Evolutionary conservation across 2,888 invertebrate genomes (phyloP).

Genomic region (Tetranychus truncatus): DNA sequence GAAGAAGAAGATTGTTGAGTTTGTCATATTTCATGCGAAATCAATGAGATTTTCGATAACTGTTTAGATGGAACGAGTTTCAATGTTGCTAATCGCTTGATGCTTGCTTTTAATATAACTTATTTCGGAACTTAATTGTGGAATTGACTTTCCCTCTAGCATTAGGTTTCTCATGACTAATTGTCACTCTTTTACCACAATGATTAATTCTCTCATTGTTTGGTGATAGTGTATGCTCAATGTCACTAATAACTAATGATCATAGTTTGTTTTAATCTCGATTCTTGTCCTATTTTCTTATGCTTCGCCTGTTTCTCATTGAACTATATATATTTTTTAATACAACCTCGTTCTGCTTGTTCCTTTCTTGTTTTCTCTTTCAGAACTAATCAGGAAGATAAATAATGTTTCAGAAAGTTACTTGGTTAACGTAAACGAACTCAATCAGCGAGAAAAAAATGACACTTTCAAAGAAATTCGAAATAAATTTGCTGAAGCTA

Average conservation of each 20-base stretch:
- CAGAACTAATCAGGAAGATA: conserved; percentile 56
- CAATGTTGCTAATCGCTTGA: too few relatives aligned
- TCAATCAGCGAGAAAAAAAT: conserved; percentile 8
- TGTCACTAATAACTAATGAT: neutral
- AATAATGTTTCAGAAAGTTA: conserved; percentile 68
- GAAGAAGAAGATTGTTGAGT: too few relatives aligned
- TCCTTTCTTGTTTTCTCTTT: conserved; percentile 18
- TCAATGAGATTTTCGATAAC: neutral
- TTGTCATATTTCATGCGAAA: neutral
- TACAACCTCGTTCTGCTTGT: neutral
- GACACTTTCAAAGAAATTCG: conserved; percentile 65
- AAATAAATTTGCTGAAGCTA: conserved; percentile 78
- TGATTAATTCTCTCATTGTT: too few relatives aligned
- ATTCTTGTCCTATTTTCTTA: neutral
- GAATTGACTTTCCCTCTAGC: too few relatives aligned
- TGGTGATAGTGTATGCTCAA: neutral
- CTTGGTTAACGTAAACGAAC: conserved; percentile 46
- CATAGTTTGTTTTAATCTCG: neutral
- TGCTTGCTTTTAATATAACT: too few relatives aligned
- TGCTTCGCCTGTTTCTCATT: neutral
- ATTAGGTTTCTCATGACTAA: too few relatives aligned
- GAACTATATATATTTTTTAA: neutral
- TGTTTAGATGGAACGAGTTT: neutral
- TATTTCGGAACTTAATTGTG: too few relatives aligned
- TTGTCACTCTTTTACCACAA: too few relatives aligned